Percentiles rank a stretch among this genome's conserved stretches.
These are phyloP conservation scores for Pica pica DNA, from an alignment of 2,113 vertebrate genomes.

Conservation along the genomic window DNA sequence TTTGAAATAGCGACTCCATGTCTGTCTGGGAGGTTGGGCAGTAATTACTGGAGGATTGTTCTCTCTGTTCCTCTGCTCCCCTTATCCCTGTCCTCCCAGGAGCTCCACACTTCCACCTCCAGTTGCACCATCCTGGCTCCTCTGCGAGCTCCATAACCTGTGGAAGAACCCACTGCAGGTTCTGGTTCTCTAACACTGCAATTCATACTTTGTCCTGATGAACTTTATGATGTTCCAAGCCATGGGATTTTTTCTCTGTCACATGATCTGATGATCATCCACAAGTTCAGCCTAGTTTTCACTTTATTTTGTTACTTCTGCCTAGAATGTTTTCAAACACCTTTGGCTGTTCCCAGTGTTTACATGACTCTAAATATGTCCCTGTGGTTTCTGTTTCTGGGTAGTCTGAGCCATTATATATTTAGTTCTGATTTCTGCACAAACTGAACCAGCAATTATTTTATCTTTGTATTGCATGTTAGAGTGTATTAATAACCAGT, in stretches of 20 bases:
- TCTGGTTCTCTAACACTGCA: not conserved
- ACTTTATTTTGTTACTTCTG: not conserved
- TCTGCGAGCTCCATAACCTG: not conserved
- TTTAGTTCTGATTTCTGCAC: not conserved
- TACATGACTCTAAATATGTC: not conserved
- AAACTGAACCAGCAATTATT: not conserved
- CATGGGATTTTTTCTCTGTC: not conserved
- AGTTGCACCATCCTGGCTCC: not conserved
- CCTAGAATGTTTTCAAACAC: not conserved
- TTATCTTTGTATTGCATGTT: not conserved
- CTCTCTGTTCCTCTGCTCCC: not conserved
- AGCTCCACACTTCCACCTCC: not conserved
- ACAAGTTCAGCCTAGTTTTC: not conserved
- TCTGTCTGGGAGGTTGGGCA: not conserved
- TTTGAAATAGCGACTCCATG: not conserved
- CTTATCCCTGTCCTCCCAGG: not conserved
- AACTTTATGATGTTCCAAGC: not conserved
- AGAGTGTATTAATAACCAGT: not conserved
- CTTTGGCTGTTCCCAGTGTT: not conserved
- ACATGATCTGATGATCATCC: not conserved
- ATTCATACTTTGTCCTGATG: not conserved
- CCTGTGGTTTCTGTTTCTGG: not conserved
- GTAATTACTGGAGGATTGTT: not conserved
- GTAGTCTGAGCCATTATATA: not conserved
- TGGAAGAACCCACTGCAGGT: not conserved